Percentiles rank a stretch among this genome's conserved stretches.
phyloP scores from a whole-genome alignment of 2,797 vertebrate genomes.

The Platalea minor region DNA sequence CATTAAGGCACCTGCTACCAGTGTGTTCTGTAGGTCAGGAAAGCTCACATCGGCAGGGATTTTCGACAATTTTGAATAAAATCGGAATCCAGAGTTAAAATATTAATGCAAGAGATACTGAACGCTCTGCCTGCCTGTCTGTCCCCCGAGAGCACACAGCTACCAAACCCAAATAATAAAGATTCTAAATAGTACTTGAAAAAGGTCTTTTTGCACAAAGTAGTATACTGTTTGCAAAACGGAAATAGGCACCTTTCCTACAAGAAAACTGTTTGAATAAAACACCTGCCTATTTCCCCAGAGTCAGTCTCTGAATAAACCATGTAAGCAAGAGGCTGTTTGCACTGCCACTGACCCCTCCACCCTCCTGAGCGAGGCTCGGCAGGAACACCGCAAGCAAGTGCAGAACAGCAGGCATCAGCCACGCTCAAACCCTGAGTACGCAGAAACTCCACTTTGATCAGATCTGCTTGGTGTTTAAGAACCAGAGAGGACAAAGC shows the following conservation, averaged over 20 bases:
- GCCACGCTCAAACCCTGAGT: accelerated
- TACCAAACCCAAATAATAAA: background rate
- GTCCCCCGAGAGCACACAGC: background rate
- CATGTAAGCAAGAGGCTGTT: background rate
- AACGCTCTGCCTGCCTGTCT: background rate
- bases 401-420: background rate
- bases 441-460: background rate
- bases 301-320: background rate
- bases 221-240: background rate
- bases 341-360: background rate
- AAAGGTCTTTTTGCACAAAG: background rate
- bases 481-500: background rate
- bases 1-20: background rate
- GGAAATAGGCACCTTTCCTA: background rate
- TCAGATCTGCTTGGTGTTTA: background rate
- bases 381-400: background rate
- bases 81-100: background rate
- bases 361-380: background rate
- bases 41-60: background rate
- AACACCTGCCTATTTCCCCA: background rate
- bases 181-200: background rate
- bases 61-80: background rate
- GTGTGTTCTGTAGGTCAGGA: background rate
- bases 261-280: background rate
- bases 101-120: background rate